These are phyloP conservation scores for Zingel zingel DNA, from an alignment of 2,113 vertebrate genomes.

Conservation along the genomic window DNA sequence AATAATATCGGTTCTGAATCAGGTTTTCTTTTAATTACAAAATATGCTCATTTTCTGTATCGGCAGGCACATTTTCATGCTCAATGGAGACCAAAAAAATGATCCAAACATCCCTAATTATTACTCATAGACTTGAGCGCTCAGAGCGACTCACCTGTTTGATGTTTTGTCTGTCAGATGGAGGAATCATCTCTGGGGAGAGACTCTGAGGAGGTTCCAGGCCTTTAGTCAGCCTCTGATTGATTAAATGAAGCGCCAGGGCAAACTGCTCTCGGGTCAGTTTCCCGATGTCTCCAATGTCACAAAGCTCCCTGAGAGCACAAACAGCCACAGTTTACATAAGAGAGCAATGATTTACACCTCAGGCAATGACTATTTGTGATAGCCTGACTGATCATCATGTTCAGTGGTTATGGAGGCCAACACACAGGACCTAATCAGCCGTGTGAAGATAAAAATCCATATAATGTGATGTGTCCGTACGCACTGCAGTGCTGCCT, in stretches of 20 bases:
- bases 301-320: constrained; percentile 92
- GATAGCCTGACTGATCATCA: constrained; percentile 21
- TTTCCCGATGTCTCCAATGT: constrained; percentile 94
- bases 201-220: constrained; percentile 93
- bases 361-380: constrained; percentile 58
- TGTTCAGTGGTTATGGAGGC: constrained; percentile 31
- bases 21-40: background rate
- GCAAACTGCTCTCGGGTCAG: constrained; percentile 97
- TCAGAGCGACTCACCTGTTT: constrained; percentile 85
- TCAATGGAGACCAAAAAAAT: background rate
- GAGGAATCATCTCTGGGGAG: constrained; percentile 95
- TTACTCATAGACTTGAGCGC: background rate
- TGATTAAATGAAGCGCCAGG: constrained; percentile 96
- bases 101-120: background rate
- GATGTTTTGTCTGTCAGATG: constrained; percentile 88
- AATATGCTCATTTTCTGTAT: too few species aligned
- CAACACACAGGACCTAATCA: constrained; percentile 34
- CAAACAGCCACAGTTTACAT: constrained; percentile 42
- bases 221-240: constrained; percentile 93
- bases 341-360: constrained; percentile 63
- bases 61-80: background rate
- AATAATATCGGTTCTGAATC: background rate
- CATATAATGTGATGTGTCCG: constrained; percentile 28
- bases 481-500: background rate
- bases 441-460: constrained; percentile 47